Conservation (phyloP, 2,113 vertebrate genomes). For the Chaetodon auriga region DNA sequence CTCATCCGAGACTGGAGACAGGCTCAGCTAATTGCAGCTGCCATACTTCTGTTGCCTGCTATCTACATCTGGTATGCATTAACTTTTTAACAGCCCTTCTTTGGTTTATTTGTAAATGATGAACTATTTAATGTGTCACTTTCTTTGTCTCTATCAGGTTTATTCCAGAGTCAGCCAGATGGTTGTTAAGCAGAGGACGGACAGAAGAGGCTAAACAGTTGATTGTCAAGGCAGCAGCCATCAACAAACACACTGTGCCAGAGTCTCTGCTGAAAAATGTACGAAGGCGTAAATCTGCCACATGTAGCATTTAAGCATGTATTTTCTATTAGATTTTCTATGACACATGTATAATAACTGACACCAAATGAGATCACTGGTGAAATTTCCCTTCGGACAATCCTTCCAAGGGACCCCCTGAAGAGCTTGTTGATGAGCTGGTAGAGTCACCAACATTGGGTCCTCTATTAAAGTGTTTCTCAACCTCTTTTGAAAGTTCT, state of each 20-base stretch:
- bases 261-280: slow-evolving; percentile 82
- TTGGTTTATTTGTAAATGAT: accelerated
- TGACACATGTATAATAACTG: too few relatives aligned
- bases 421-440: too few relatives aligned
- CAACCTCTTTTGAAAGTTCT: too few relatives aligned
- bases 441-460: too few relatives aligned
- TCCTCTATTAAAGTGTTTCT: too few relatives aligned
- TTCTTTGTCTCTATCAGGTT: slow-evolving; percentile 65
- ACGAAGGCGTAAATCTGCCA: not conserved
- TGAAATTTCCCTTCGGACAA: too few relatives aligned
- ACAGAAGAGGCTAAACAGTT: slow-evolving; percentile 81
- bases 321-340: too few relatives aligned
- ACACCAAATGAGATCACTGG: too few relatives aligned
- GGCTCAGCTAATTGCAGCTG: slow-evolving; percentile 74
- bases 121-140: not conserved
- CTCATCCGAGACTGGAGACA: slow-evolving; percentile 83
- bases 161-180: slow-evolving; percentile 87
- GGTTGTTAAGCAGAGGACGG: slow-evolving; percentile 83
- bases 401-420: too few relatives aligned
- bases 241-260: slow-evolving; percentile 79
- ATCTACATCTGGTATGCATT: slow-evolving; percentile 79
- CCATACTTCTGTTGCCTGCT: slow-evolving; percentile 54
- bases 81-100: accelerated
- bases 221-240: slow-evolving; percentile 80
- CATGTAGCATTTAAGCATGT: not conserved